A percentile compares a stretch with the other conserved stretches of the same genome.
phyloP scores from a whole-genome alignment of 23 tunicate genomes.

The Styela plicata region DNA sequence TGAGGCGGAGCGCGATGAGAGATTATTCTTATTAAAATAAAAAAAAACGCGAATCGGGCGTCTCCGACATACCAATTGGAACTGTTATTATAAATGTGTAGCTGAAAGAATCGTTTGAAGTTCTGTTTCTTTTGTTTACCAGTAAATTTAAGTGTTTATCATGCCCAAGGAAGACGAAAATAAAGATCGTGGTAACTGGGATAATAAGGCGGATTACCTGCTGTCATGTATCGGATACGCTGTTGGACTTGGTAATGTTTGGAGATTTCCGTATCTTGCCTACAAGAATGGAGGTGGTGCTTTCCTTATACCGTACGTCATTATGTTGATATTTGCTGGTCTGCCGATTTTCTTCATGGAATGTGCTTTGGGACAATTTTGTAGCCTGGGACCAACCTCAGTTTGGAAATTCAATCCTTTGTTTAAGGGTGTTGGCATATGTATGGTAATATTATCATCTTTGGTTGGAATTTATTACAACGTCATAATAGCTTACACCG shows the following conservation, averaged over 20 bases:
- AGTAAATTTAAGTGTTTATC: too few species aligned
- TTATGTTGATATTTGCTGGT: conserved; percentile 93
- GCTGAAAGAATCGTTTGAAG: too few species aligned
- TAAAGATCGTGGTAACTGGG: conserved; percentile 93
- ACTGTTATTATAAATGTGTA: too few species aligned
- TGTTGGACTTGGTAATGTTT: conserved; percentile 96
- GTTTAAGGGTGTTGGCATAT: conserved; percentile 82
- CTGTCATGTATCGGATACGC: conserved; percentile 96
- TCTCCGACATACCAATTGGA: neutral
- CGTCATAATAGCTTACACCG: conserved; percentile 95
- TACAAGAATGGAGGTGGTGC: conserved; percentile 43
- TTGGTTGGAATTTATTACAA: conserved; percentile 95
- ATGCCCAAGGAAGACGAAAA: conserved; percentile 58
- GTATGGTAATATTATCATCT: conserved; percentile 85
- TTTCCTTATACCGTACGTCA: conserved; percentile 88
- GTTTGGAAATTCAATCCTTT: conserved; percentile 84
- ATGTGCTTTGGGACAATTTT: conserved; percentile 87
- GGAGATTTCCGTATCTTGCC: conserved; percentile 94
- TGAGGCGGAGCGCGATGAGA: neutral
- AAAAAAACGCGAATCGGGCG: neutral
- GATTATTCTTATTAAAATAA: too few species aligned
- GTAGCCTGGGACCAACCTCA: conserved; percentile 76
- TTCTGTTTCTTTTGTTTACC: too few species aligned
- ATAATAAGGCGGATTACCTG: conserved; percentile 87
- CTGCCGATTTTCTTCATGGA: conserved; percentile 88